Percentiles rank a stretch among this genome's conserved stretches.
Evolutionary conservation across 2,797 vertebrate genomes (phyloP).

Genomic region (Nasua narica): DNA sequence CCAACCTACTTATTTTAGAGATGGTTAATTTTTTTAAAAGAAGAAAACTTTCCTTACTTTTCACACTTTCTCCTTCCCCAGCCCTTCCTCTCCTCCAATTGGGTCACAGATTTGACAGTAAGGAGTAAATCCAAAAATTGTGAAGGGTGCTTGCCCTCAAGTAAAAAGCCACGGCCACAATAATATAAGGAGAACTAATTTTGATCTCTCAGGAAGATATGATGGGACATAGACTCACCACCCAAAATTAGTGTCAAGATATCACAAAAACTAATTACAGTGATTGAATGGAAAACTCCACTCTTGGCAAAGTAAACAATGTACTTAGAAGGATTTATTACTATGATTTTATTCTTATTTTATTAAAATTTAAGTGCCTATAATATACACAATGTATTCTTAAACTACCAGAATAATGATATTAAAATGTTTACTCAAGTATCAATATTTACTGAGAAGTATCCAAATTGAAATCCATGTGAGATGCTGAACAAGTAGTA

Average conservation of each 20-base stretch:
- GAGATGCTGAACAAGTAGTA: background rate
- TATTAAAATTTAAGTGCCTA: constrained; percentile 46
- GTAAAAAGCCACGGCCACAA: background rate
- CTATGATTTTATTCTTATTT: constrained; percentile 1
- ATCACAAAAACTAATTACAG: background rate
- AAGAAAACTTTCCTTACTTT: background rate
- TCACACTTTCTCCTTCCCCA: background rate
- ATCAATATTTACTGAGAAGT: background rate
- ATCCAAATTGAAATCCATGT: background rate
- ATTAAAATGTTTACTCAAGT: constrained; percentile 46
- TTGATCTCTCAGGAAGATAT: background rate
- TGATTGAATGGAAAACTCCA: background rate
- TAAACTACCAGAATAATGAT: constrained; percentile 33
- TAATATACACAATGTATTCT: background rate
- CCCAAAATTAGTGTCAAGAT: background rate
- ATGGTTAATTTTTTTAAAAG: background rate
- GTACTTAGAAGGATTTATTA: constrained; percentile 19
- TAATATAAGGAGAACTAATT: background rate
- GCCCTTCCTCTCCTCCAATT: background rate
- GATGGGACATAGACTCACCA: background rate
- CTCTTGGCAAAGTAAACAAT: constrained; percentile 6
- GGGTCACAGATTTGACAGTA: background rate
- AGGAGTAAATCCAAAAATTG: constrained; percentile 5
- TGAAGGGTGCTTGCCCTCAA: background rate
- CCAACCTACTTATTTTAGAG: constrained; percentile 23